Evolutionary conservation across 2,113 vertebrate species (phyloP), one percentile per base, ranked within the genome.

Genomic region (Pterocles orientalis): DNA sequence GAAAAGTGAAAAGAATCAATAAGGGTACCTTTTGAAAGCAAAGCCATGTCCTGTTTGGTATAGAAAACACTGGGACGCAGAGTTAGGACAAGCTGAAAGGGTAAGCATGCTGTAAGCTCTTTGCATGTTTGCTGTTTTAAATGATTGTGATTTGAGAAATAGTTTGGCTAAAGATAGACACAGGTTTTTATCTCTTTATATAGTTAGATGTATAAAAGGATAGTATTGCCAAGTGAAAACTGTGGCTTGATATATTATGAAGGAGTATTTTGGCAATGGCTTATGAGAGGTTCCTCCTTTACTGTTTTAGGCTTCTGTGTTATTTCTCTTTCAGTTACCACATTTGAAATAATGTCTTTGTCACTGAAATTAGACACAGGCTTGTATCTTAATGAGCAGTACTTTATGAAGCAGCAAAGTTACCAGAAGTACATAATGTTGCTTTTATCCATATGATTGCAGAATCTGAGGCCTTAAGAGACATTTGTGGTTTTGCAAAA

Each of bases 1-100:
- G 82, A 61, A 95, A 96, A 97, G 66, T 90, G 69, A 48, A 94
- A 61, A n/a, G 89, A 90, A 88, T 94, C 76, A 20, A 60, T 93
- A 26, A 95, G 62, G 58, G 72, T 87, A 39, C 15, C 47, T 73
- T 94, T 84, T 91, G 45, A 96, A 97, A 96, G 54, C 69, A 39
- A 19, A 90, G 70, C 75, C 58, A 5, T 77, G 75, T 95, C 39
- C 39, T 85, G 31, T 60, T 92, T 75, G 86, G 20, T 51, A 34
- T 58, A 20, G 57, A 92, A 83, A 90, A 39, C 24, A 62, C 34
- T 12, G 26, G 60, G 33, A 62, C 96, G 64, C 41, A 60, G 57
- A 84, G 56, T 61, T 76, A 56, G 95, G 68, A 72, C 62, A 19
- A 79, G 83, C 86, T 88, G 86, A 72, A 95, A 90, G 88, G 53